Conservation (phyloP, 1,140 invertebrate species). For the Drosophila arawakana region DNA sequence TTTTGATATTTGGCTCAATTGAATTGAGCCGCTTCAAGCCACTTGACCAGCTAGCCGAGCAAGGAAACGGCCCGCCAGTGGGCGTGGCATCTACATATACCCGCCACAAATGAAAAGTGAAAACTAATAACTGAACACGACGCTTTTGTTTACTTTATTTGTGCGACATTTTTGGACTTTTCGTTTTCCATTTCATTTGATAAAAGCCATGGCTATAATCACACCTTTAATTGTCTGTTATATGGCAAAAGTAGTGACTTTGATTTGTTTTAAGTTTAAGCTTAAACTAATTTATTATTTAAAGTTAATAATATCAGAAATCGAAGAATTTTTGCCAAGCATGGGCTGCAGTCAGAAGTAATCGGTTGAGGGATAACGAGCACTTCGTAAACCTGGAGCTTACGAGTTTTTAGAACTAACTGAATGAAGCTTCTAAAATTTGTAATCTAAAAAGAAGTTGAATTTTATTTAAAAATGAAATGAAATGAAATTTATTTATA, state of each 20-base stretch:
- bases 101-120: constrained; percentile 64
- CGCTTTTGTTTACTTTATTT: neutral
- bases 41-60: neutral
- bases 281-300: no score
- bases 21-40: constrained; percentile 4
- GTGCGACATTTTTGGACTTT: constrained; percentile 57
- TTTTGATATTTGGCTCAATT: constrained; percentile 43
- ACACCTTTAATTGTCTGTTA: neutral
- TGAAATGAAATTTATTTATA: no score
- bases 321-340: no score
- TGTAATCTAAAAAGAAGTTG: no score
- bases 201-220: neutral
- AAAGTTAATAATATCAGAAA: no score
- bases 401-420: no score
- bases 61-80: neutral
- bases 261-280: no score
- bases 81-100: neutral
- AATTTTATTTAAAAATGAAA: no score
- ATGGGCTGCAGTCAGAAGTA: no score
- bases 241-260: neutral
- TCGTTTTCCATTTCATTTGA: constrained; percentile 57
- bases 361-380: no score
- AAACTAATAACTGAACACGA: constrained; percentile 45
- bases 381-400: no score
- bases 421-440: no score